Evolutionary conservation across 2,113 vertebrate genomes (phyloP).

Genomic region (Syngnathoides biaculeatus): DNA sequence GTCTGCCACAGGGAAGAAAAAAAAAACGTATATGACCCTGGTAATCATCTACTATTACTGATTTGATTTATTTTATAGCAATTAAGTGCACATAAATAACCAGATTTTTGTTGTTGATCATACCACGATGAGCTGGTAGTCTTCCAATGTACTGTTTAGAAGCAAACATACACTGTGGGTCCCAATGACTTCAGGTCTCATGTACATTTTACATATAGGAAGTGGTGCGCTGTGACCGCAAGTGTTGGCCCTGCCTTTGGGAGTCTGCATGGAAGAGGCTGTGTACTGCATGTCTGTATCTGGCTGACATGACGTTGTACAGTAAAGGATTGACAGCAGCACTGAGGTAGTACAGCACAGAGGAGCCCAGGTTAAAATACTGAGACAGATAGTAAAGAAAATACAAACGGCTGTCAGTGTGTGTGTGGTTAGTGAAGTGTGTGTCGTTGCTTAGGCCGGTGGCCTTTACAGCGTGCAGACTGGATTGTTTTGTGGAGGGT

Average conservation of each 20-base stretch:
- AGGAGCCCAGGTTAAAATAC: constrained; percentile 75
- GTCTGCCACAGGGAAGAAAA: too few relatives aligned
- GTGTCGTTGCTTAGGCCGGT: background rate
- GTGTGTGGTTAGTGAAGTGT: background rate
- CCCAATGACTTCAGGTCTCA: too few relatives aligned
- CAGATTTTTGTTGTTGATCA: too few relatives aligned
- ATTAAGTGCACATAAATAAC: too few relatives aligned
- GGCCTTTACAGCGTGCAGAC: background rate
- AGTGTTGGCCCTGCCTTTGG: constrained; percentile 18
- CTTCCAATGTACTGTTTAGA: background rate
- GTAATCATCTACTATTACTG: background rate
- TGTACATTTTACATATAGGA: constrained; percentile 56
- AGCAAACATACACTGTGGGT: too few relatives aligned
- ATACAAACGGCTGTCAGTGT: constrained; percentile 18
- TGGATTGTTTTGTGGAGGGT: too few relatives aligned
- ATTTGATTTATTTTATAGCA: too few relatives aligned
- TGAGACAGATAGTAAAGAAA: constrained; percentile 71
- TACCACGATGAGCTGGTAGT: too few relatives aligned
- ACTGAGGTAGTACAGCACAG: constrained; percentile 76
- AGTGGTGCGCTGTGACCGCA: constrained; percentile 45
- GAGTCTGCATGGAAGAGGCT: constrained; percentile 50
- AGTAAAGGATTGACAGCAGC: constrained; percentile 76
- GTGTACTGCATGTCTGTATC: constrained; percentile 67
- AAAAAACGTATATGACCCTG: too few relatives aligned
- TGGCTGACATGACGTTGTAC: constrained; percentile 77